Evolutionary conservation across 2,797 vertebrate genomes (phyloP).

Genomic region (Alauda arvensis): DNA sequence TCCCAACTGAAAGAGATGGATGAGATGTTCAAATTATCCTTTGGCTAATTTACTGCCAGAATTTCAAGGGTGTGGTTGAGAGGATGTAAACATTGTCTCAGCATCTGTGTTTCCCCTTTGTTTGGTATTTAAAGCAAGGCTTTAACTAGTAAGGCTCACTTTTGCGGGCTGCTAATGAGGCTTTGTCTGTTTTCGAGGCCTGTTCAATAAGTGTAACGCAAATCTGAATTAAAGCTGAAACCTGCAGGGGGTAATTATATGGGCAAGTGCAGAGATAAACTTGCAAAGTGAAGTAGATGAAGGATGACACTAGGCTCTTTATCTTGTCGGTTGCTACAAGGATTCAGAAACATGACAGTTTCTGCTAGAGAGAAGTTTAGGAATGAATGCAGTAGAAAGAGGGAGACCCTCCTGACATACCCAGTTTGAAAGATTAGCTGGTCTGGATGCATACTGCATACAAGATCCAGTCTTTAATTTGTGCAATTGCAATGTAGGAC

Average conservation of each 20-base stretch:
- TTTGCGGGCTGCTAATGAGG: constrained; percentile 29
- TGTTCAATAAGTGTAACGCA: background rate
- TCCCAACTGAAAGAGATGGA: constrained; percentile 38
- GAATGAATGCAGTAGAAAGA: background rate
- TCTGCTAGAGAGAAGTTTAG: background rate
- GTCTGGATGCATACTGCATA: background rate
- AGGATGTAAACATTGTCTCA: constrained; percentile 56
- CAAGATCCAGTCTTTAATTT: background rate
- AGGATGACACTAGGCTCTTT: background rate
- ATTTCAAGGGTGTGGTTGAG: constrained; percentile 20
- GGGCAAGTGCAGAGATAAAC: constrained; percentile 32
- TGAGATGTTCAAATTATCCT: constrained; percentile 59
- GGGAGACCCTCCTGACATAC: background rate
- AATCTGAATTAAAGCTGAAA: constrained; percentile 20
- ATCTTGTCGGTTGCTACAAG: background rate
- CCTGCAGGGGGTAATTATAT: constrained; percentile 25
- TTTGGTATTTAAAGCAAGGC: constrained; percentile 38
- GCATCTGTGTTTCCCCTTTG: constrained; percentile 27
- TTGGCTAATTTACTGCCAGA: constrained; percentile 68
- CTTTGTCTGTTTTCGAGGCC: background rate
- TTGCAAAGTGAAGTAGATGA: constrained; percentile 13
- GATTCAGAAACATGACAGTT: background rate
- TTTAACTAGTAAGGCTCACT: constrained; percentile 22
- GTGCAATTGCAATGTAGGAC: background rate
- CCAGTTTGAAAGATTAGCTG: background rate